phyloP scores from a whole-genome alignment of 2,888 invertebrate genomes.

The Choreutis nemorana region DNA sequence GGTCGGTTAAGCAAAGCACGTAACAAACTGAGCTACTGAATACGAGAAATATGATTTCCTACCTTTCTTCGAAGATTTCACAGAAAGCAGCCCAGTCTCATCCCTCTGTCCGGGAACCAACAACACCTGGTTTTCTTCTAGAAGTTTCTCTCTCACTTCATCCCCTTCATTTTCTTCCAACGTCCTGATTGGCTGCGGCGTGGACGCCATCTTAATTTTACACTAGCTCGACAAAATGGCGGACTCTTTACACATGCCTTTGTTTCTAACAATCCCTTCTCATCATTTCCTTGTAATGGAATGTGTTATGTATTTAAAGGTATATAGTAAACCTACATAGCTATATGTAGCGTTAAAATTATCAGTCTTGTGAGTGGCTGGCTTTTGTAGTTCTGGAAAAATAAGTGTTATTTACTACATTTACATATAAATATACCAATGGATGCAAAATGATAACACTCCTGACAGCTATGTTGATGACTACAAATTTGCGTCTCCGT shows the following conservation, averaged over 20 bases:
- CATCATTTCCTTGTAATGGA: slow-evolving; percentile 7
- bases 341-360: slow-evolving; percentile 13
- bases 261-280: background rate
- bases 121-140: slow-evolving; percentile 27
- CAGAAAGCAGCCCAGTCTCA: slow-evolving; percentile 26
- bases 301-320: slow-evolving; percentile 13
- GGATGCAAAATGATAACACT: too few species aligned
- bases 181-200: slow-evolving; percentile 24
- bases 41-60: too few species aligned
- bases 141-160: slow-evolving; percentile 41
- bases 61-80: slow-evolving; percentile 56
- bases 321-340: slow-evolving; percentile 20
- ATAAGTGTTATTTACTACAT: slow-evolving; percentile 3
- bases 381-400: slow-evolving; percentile 23
- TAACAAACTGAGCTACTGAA: too few species aligned
- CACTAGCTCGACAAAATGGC: slow-evolving; percentile 10
- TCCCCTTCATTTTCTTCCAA: slow-evolving; percentile 30
- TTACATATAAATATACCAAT: background rate
- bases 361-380: slow-evolving; percentile 33
- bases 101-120: slow-evolving; percentile 22
- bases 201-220: slow-evolving; percentile 31
- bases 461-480: too few species aligned
- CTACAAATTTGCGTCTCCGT: too few species aligned
- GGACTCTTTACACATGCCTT: background rate
- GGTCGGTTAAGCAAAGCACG: too few species aligned